Percentiles rank a stretch among this genome's conserved stretches.
These are phyloP conservation scores for Diorhabda elongata DNA, from an alignment of 1,140 invertebrate genomes.

Conservation along the genomic window DNA sequence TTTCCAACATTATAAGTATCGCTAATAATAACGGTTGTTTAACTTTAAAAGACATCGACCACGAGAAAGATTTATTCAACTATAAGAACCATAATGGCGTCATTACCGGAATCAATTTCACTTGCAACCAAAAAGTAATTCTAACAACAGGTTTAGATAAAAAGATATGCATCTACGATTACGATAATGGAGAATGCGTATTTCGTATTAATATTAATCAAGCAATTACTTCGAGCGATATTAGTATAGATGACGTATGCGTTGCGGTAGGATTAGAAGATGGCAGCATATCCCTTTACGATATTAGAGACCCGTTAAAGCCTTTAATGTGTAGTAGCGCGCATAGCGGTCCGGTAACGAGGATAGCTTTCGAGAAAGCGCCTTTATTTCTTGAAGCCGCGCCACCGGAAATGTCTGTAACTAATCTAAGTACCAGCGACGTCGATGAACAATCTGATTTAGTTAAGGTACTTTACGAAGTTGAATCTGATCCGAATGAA, in stretches of 20 bases:
- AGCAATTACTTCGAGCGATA: constrained; percentile 25
- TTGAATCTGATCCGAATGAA: constrained; percentile 8
- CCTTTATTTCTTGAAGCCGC: not conserved
- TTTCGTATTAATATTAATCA: constrained; percentile 28
- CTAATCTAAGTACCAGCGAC: constrained; percentile 14
- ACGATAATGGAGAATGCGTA: constrained; percentile 16
- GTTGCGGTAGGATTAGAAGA: constrained; percentile 29
- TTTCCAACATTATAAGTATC: constrained; percentile 19
- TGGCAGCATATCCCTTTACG: constrained; percentile 32
- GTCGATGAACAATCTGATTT: constrained; percentile 7
- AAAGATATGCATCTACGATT: constrained; percentile 33
- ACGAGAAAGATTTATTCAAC: constrained; percentile 17
- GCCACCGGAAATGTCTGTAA: constrained; percentile 4
- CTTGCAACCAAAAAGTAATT: constrained; percentile 24
- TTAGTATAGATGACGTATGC: constrained; percentile 26
- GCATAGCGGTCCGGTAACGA: constrained; percentile 23
- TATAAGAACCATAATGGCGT: constrained; percentile 24
- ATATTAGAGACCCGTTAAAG: constrained; percentile 28
- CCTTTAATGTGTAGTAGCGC: constrained; percentile 21
- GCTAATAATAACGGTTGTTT: constrained; percentile 26
- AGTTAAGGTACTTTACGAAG: not conserved
- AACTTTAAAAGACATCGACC: constrained; percentile 29
- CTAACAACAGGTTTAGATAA: constrained; percentile 29
- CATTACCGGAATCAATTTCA: constrained; percentile 28
- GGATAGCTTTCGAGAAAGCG: constrained; percentile 21